Conservation (phyloP, 2,888 invertebrate species). For the Dolichomitus sp. region DNA sequence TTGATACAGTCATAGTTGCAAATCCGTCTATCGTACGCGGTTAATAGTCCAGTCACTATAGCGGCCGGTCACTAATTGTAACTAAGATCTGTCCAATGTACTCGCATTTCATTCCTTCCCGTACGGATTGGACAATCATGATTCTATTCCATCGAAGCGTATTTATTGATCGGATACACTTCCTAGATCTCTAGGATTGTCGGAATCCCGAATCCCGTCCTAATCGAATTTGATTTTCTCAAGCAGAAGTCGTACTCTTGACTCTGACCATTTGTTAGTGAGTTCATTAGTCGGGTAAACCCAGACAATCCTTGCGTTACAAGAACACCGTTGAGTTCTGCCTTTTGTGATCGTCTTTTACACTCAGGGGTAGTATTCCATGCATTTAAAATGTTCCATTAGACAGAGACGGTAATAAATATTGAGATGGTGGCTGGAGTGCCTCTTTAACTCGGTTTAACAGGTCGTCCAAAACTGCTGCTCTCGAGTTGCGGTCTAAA, state of each 20-base stretch:
- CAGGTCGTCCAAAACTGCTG: constrained; percentile 25
- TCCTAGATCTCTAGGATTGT: constrained; percentile 20
- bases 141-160: constrained; percentile 57
- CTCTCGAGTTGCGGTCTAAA: constrained; percentile 40
- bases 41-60: constrained; percentile 3
- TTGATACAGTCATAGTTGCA: constrained; percentile 1
- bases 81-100: not conserved
- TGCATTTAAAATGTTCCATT: constrained; percentile 85
- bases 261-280: constrained; percentile 24
- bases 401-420: constrained; percentile 83
- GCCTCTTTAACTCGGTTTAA: constrained; percentile 76
- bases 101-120: not conserved
- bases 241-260: not conserved
- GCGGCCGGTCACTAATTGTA: not conserved
- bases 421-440: constrained; percentile 67
- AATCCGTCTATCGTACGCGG: not conserved
- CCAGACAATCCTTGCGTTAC: constrained; percentile 28
- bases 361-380: constrained; percentile 75
- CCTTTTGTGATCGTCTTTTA: constrained; percentile 17
- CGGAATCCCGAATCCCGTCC: constrained; percentile 19
- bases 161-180: constrained; percentile 51
- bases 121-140: constrained; percentile 41
- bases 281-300: constrained; percentile 53
- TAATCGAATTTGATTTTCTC: constrained; percentile 38
- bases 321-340: constrained; percentile 12